These are phyloP conservation scores for Drosophila teissieri DNA, from an alignment of 1,140 invertebrate genomes.

Conservation along the genomic window DNA sequence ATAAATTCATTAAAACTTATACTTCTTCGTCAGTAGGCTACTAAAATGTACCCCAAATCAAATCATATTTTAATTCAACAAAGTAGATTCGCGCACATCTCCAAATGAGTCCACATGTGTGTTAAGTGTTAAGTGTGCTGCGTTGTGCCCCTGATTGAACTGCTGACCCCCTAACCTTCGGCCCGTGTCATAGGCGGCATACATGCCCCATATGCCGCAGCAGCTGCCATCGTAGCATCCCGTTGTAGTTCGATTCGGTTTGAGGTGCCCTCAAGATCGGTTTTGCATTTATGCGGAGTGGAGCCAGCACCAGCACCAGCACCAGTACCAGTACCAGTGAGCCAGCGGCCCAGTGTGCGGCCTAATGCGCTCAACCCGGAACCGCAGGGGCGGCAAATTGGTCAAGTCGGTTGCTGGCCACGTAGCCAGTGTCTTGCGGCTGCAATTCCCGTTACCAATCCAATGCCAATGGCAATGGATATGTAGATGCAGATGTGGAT, in stretches of 20 bases:
- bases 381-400: constrained; percentile 75
- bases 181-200: not conserved
- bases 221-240: too few species aligned
- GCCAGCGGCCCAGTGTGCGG: constrained; percentile 10
- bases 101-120: too few species aligned
- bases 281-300: constrained; percentile 2
- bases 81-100: too few species aligned
- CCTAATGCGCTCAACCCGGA: constrained; percentile 64
- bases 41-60: too few species aligned
- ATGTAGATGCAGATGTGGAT: not conserved
- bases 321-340: not conserved
- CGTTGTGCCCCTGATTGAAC: not conserved
- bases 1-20: too few species aligned
- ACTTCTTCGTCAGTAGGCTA: too few species aligned
- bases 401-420: constrained; percentile 60
- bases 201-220: not conserved
- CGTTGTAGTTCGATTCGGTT: not conserved
- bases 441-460: constrained; percentile 28
- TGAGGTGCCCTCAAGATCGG: constrained; percentile 5
- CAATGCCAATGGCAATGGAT: constrained; percentile 33
- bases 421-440: constrained; percentile 42
- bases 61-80: too few species aligned
- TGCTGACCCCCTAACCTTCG: not conserved
- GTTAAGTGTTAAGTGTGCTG: not conserved
- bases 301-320: not conserved